Base-by-base conservation (phyloP, 2,888 invertebrate species). In the Pyralis farinalis region DNA sequence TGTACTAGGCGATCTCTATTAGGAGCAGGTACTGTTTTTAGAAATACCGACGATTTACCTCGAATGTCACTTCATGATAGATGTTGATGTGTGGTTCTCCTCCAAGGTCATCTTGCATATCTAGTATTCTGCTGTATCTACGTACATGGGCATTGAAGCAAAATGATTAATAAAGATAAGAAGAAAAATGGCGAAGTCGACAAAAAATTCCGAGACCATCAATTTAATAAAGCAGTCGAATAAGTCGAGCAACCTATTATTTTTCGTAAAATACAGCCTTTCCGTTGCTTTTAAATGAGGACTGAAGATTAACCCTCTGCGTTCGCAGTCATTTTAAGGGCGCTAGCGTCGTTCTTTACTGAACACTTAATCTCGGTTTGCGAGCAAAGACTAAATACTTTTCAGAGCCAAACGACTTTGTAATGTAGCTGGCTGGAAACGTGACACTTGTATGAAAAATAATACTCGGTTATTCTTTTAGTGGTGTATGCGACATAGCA, bases 151-250 rank as follows among this genome's bases (percentile, higher is more conserved):
- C 65, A 56, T 54, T 52, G 58, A 53, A 61, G 57, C 57, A 58
- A 66, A 72, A 69, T 70, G 58, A 70, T 72, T 67, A 60, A 58
- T 62, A 69, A 57, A 71, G 69, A 71, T 69, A 72, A 63, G 58
- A 54, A 55, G 33, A 12, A 37, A 43, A 62, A 56, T 43, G 49
- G 47, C 40, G 37, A 42, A 53, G 49, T 46, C 54, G 44, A 49
- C 47, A 56, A 57, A 61, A 60, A 56, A 52, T 49, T 49, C 46
- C 42, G 47, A 39, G 53, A 44, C 54, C 61, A 66, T 65, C 62
- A 65, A 62, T 67, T 66, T 66, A 63, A 65, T 66, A 61, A 44
- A 61, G 54, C 58, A 51, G 53, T 49, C 48, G 48, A 62, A 61
- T 55, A 58, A 63, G 55, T 55, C 58, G 47, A 47, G 55, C 52